A percentile compares a stretch with the other conserved stretches of the same genome.
Conservation (phyloP, 2,113 vertebrate genomes). For the Etia nguti region DNA sequence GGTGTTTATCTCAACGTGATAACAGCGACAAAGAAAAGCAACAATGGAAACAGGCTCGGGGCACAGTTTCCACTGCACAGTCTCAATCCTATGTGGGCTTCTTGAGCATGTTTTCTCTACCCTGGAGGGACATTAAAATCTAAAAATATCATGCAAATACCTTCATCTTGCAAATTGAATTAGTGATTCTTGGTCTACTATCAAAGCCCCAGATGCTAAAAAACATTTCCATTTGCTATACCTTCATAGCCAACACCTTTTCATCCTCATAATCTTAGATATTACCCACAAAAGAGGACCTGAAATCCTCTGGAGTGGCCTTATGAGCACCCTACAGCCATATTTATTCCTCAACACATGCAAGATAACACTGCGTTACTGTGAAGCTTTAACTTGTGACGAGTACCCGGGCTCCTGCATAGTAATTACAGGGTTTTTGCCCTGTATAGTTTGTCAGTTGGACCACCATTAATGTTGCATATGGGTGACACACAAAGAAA, state of each 20-base stretch:
- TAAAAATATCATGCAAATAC: not conserved
- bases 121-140: not conserved
- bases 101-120: not conserved
- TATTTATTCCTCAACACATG: not conserved
- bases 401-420: conserved; percentile 11
- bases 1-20: not conserved
- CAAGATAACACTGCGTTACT: not conserved
- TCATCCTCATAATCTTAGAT: not conserved
- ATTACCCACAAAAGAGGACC: not conserved
- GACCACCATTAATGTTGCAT: conserved; percentile 32
- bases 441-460: conserved; percentile 13
- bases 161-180: not conserved
- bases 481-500: conserved; percentile 8
- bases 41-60: not conserved
- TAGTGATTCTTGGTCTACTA: not conserved
- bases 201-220: not conserved
- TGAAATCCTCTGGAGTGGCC: not conserved
- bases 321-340: not conserved
- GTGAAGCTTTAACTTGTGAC: conserved; percentile 8
- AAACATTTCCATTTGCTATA: not conserved
- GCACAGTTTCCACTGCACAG: not conserved
- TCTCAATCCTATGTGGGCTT: not conserved
- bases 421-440: conserved; percentile 21
- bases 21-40: not conserved
- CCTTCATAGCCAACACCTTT: not conserved